Base-by-base conservation (phyloP, 2,797 vertebrate species). In the Hemibagrus guttatus region DNA sequence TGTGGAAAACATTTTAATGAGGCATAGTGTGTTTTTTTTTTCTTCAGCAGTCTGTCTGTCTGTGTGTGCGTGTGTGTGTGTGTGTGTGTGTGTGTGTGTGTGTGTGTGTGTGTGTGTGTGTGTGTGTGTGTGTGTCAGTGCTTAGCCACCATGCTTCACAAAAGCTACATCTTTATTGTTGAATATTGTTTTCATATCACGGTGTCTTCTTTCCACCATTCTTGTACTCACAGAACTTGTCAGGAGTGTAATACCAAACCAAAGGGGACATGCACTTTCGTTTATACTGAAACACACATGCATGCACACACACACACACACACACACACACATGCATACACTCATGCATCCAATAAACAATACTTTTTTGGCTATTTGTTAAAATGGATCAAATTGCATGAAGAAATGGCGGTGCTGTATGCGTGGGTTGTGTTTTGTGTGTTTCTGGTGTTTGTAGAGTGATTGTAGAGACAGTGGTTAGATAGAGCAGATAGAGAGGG, bases 111-210 rank as follows among this genome's bases (percentile, higher is more conserved):
- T 83, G 52, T 75, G 35, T 84, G 72, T 39, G 71, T 89, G 31
- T 66, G 58, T 84, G 80, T 58, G 46, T 83, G 72, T 46, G 74
- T 84, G 58, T 83, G 52, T 84, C 5, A 14, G 63, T 85, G 14
- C 69, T 61, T 81, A 58, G 74, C 56, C 66, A 68, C n/a, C 81
- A 17, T 87, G 81, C 84, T 74, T 81, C 17, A 74, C 61, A 39
- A 89, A 63, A 88, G 76, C 66, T 85, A 64, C n/a, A 54, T 56
- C 52, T 84, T 83, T n/a, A n/a, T n/a, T 87, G 84, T 84, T 79
- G 28, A 89, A 88, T 89, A 68, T 86, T 56, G 59, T 84, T 79
- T 86, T 89, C 59, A 85, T 71, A 23, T 86, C 56, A 84, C 68
- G 71, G 59, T 85, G n/a, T 84, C 64, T 81, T 85, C 46, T 85